Conservation (phyloP, 2,797 vertebrate species). For the Ptychadena robeensis region DNA sequence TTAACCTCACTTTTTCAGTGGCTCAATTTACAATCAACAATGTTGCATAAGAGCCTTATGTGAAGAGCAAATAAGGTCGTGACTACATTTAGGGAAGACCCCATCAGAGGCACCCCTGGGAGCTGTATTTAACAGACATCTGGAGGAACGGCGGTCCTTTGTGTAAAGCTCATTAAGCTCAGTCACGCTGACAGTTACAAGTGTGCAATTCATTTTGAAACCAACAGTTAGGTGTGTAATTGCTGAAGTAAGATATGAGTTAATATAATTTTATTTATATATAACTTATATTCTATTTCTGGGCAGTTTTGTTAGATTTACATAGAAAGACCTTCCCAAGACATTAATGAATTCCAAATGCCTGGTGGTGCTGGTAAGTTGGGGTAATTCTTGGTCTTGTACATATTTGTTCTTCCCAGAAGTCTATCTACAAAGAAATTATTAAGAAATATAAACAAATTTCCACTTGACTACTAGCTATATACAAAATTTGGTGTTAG, state of each 20-base stretch:
- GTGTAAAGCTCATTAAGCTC: not conserved
- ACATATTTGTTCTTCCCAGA: too few relatives aligned
- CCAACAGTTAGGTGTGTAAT: conserved; percentile 29
- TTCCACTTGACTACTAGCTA: too few relatives aligned
- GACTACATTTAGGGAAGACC: not conserved
- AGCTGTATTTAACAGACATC: not conserved
- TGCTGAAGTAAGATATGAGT: conserved; percentile 22
- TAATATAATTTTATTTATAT: not conserved
- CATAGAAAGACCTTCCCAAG: not conserved
- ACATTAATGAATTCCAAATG: not conserved
- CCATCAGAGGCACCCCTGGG: too few relatives aligned
- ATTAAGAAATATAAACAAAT: too few relatives aligned
- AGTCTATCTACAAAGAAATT: too few relatives aligned
- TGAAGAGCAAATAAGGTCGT: not conserved
- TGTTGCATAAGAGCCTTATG: not conserved
- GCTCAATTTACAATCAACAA: not conserved
- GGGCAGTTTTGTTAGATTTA: not conserved
- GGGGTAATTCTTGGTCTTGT: too few relatives aligned
- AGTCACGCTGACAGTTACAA: not conserved
- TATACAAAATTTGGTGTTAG: too few relatives aligned
- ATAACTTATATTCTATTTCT: not conserved
- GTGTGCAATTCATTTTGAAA: conserved; percentile 13
- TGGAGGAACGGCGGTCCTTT: not conserved
- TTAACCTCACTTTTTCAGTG: too few relatives aligned
- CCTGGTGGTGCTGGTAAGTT: too few relatives aligned